Conservation (phyloP, 2,113 vertebrate genomes). For the Brachionichthys hirsutus region DNA sequence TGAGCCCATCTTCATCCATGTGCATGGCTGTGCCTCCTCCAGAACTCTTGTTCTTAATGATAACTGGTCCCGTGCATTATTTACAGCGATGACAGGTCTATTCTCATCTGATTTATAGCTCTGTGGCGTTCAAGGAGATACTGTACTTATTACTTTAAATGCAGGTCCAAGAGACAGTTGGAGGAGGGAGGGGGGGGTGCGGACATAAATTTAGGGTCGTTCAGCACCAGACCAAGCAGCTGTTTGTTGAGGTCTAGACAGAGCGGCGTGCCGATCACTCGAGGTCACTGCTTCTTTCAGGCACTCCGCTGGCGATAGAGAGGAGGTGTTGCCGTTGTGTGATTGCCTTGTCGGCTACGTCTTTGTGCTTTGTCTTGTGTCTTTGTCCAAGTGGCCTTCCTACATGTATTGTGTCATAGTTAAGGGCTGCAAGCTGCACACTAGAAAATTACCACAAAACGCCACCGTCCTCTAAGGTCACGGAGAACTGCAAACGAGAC, state of each 20-base stretch:
- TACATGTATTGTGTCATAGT: conserved; percentile 4
- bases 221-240: conserved; percentile 51
- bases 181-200: conserved; percentile 17
- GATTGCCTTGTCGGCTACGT: conserved; percentile 50
- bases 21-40: conserved; percentile 49
- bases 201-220: conserved; percentile 67
- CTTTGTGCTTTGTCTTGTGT: conserved; percentile 52
- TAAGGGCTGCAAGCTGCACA: too few species aligned
- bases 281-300: conserved; percentile 55
- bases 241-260: conserved; percentile 67
- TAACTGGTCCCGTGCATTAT: conserved; percentile 71
- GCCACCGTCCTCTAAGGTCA: too few species aligned
- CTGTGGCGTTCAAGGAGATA: conserved; percentile 74
- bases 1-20: conserved; percentile 56
- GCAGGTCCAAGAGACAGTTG: conserved; percentile 60
- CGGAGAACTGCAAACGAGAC: too few species aligned
- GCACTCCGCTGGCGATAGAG: conserved; percentile 41
- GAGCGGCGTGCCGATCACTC: conserved; percentile 60
- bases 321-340: conserved; percentile 49
- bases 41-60: conserved; percentile 73
- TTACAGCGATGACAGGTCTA: conserved; percentile 77
- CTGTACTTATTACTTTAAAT: conserved; percentile 78
- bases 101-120: conserved; percentile 76
- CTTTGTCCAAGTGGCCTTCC: conserved; percentile 24
- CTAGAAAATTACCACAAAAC: too few species aligned